Evolutionary conservation across 2,113 vertebrate species (phyloP).

Genomic region (Xenopus laevis): DNA sequence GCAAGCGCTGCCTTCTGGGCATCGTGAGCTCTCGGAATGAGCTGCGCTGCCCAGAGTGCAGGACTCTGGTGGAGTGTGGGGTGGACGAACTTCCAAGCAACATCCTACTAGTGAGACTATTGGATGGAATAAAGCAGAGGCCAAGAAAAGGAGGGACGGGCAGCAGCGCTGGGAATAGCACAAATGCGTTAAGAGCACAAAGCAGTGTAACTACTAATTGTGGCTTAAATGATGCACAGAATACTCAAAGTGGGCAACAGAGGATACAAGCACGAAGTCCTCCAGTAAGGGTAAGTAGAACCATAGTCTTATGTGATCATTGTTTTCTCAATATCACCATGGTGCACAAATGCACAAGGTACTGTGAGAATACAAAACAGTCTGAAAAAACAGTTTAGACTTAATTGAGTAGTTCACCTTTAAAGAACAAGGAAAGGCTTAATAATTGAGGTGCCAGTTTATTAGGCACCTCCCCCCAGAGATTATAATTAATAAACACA

Average conservation of each 20-base stretch:
- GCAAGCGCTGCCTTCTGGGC: constrained; percentile 89
- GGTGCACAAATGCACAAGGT: too few species aligned
- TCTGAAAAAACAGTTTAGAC: too few species aligned
- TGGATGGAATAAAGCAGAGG: constrained; percentile 96
- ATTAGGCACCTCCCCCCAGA: too few species aligned
- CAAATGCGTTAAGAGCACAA: constrained; percentile 62
- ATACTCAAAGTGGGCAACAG: constrained; percentile 68
- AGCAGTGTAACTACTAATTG: constrained; percentile 57
- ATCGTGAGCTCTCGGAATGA: constrained; percentile 91
- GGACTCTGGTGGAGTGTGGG: constrained; percentile 85
- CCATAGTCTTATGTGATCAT: background rate
- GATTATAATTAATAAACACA: too few species aligned
- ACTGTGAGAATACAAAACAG: too few species aligned
- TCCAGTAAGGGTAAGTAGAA: constrained; percentile 85
- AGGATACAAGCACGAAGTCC: constrained; percentile 86
- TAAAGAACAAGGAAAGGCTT: too few species aligned
- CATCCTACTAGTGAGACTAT: constrained; percentile 90
- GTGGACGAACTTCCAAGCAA: constrained; percentile 97
- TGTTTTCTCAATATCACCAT: background rate
- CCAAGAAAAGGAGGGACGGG: constrained; percentile 71
- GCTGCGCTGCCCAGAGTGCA: constrained; percentile 92
- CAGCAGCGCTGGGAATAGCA: constrained; percentile 56
- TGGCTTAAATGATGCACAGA: constrained; percentile 72
- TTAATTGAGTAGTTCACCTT: too few species aligned
- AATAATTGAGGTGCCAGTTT: too few species aligned